Base-by-base conservation (phyloP, 2,113 vertebrate species). In the Cyprinodon brontotheroides region DNA sequence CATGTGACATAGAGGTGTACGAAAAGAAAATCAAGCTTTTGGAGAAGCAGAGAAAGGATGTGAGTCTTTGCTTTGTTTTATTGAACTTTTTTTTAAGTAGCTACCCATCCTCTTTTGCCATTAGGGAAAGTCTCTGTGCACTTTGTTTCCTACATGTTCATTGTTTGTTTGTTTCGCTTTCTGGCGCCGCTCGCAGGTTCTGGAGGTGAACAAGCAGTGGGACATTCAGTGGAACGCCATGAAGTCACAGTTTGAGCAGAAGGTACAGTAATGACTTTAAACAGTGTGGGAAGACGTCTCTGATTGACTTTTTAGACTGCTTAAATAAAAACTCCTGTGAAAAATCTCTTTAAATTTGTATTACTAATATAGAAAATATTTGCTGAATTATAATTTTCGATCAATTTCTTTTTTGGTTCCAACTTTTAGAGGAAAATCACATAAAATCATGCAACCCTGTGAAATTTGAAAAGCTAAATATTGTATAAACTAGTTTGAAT, bases 171-270 rank as follows among this genome's bases (percentile, higher is more conserved):
- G 75, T 86, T 85, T 91, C 75, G 50, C 65, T 82, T 78, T 87
- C 69, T 77, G 81, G 36, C 9, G 0, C 65, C 65, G 70, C 68
- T 90, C 22, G 68, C 93, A 99, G 98, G 96, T 99, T 71, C 94
- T 99, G 90, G 97, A 99, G 81, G 97, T 99, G 88, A 99, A 99
- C 87, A 99, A 99, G 88, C 98, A 99, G 45, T 99, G 98, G 98
- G 98, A 99, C 92, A 95, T 98, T 91, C 97, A 99, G 85, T 99
- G 98, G 95, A 96, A 97, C 89, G 94, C 96, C 81, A 99, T 99
- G 95, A 99, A 99, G 94, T 94, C 96, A 85, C 97, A 99, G 91
- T 99, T 97, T 0, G 98, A 99, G 88, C 97, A 98, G 90, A 99
- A 99, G 97, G 98, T 99, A 95, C 73, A 72, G 75, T 86, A 73